Conservation (phyloP, 2,888 invertebrate species). For the Adelphocoris suturalis region DNA sequence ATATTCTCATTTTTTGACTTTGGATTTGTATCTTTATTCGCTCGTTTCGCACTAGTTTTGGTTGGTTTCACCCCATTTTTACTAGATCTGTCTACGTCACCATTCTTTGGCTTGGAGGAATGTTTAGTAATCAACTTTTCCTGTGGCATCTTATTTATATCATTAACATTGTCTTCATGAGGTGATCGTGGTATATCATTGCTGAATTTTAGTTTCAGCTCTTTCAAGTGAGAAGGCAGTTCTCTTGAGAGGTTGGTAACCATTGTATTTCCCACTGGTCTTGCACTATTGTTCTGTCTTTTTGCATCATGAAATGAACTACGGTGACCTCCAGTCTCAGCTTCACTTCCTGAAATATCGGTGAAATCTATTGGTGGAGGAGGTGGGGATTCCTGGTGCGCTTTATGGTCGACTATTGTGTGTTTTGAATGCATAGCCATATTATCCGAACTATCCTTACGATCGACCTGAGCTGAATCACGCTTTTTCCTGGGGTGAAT, state of each 20-base stretch:
- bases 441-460: neutral
- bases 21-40: neutral
- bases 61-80: neutral
- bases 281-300: neutral
- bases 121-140: neutral
- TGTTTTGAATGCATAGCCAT: neutral
- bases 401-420: neutral
- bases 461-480: neutral
- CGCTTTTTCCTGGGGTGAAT: neutral
- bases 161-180: constrained; percentile 22
- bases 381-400: neutral
- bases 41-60: neutral
- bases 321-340: neutral
- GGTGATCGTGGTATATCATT: constrained; percentile 37
- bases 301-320: neutral
- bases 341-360: neutral
- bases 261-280: neutral
- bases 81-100: neutral
- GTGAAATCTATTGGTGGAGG: constrained; percentile 1
- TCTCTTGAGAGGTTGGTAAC: neutral
- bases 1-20: neutral
- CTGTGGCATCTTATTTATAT: neutral
- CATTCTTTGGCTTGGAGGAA: neutral
- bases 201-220: constrained; percentile 47
- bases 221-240: constrained; percentile 45